Percentiles rank a stretch among this genome's conserved stretches.
These are phyloP conservation scores for Equus przewalskii DNA, from an alignment of 2,113 vertebrate genomes.

Conservation along the genomic window DNA sequence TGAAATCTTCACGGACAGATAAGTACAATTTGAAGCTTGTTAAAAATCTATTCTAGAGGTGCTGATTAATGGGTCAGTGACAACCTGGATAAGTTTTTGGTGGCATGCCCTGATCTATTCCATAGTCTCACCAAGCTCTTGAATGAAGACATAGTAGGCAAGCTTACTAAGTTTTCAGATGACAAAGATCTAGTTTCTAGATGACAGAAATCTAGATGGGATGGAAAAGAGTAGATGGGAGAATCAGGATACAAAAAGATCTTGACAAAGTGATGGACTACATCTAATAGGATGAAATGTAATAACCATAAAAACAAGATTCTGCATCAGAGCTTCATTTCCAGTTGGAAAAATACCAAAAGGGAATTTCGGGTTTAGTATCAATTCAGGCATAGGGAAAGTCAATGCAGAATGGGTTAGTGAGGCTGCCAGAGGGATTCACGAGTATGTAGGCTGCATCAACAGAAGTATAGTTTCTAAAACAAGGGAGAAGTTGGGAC, in stretches of 20 bases:
- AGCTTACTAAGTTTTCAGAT: slow-evolving; percentile 27
- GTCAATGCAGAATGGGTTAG: neutral
- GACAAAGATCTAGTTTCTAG: neutral
- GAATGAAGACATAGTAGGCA: neutral
- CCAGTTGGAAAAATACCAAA: neutral
- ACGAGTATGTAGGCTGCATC: neutral
- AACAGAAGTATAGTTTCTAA: neutral
- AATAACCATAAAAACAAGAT: neutral
- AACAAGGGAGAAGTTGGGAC: neutral
- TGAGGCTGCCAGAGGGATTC: neutral
- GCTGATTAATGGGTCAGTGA: neutral
- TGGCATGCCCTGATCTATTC: neutral
- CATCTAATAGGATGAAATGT: neutral
- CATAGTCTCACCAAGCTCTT: neutral
- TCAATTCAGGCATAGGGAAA: neutral
- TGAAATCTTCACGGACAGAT: neutral
- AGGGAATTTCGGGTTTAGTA: neutral
- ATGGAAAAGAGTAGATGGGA: neutral
- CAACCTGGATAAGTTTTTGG: neutral
- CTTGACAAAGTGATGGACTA: neutral
- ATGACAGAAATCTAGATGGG: neutral
- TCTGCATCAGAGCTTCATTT: neutral
- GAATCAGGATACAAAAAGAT: neutral
- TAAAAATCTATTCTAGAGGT: neutral
- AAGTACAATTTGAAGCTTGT: neutral